phyloP scores from a whole-genome alignment of 1,140 invertebrate species.

The Drosophila cardini region DNA sequence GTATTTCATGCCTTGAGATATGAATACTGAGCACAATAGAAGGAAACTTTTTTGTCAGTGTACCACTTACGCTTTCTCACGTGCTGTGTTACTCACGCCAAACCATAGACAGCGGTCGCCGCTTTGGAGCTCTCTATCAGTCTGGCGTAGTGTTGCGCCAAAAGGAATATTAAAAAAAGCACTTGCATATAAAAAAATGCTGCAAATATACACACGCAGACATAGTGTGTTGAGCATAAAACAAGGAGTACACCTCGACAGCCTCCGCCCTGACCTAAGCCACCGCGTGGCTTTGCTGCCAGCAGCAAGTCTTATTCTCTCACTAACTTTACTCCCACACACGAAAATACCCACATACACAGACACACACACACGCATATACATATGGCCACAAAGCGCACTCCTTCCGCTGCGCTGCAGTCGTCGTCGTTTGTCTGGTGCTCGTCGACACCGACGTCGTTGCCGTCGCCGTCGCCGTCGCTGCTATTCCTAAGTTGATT shows the following conservation, averaged over 20 bases:
- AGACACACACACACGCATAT: slow-evolving; percentile 29
- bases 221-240: neutral
- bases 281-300: slow-evolving; percentile 78
- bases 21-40: slow-evolving; percentile 25
- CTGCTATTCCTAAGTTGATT: slow-evolving; percentile 77
- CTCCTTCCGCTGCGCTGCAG: slow-evolving; percentile 45
- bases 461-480: slow-evolving; percentile 31
- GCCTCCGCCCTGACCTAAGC: slow-evolving; percentile 77
- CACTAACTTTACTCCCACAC: slow-evolving; percentile 17
- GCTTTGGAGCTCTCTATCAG: slow-evolving; percentile 45
- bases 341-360: slow-evolving; percentile 5
- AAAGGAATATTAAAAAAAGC: slow-evolving; percentile 7
- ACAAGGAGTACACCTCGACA: slow-evolving; percentile 60
- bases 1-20: neutral
- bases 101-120: neutral
- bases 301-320: slow-evolving; percentile 49
- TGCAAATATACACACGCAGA: slow-evolving; percentile 18
- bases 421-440: slow-evolving; percentile 56
- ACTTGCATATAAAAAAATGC: slow-evolving; percentile 29
- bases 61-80: neutral
- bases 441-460: slow-evolving; percentile 16
- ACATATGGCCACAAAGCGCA: slow-evolving; percentile 22
- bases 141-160: slow-evolving; percentile 30
- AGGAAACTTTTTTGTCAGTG: slow-evolving; percentile 31
- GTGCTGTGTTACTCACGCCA: slow-evolving; percentile 4